Conservation (phyloP, 2,113 vertebrate genomes). For the Canis aureus region DNA sequence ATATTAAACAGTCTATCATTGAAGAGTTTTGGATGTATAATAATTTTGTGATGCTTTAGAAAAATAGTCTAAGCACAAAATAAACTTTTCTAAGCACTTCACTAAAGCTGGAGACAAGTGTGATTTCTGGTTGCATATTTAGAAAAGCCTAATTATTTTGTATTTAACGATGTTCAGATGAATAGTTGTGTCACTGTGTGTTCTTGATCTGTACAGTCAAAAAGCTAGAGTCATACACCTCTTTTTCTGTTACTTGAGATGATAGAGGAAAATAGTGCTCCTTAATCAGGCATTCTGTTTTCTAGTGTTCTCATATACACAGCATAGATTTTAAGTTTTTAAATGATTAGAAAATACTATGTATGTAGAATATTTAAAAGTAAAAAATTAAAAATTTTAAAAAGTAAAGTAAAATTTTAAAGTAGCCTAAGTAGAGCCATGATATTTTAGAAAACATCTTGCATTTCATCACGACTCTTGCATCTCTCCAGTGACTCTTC, state of each 20-base stretch:
- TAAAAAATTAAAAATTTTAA: no score
- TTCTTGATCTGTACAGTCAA: background rate
- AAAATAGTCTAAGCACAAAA: conserved; percentile 71
- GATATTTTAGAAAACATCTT: conserved; percentile 43
- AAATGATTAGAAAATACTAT: conserved; percentile 6
- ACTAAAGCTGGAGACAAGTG: conserved; percentile 23
- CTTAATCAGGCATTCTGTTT: background rate
- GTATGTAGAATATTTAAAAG: background rate
- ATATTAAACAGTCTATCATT: conserved; percentile 63
- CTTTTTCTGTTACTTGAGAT: conserved; percentile 23
- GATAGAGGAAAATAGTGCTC: background rate
- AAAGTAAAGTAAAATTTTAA: background rate
- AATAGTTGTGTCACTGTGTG: background rate
- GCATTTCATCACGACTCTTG: background rate
- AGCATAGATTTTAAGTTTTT: conserved; percentile 32
- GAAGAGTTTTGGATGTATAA: conserved; percentile 63
- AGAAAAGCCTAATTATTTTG: background rate
- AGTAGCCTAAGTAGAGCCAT: background rate
- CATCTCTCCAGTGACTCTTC: background rate
- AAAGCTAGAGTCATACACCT: background rate
- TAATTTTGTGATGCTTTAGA: conserved; percentile 69
- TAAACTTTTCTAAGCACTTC: conserved; percentile 78
- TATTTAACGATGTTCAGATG: conserved; percentile 6
- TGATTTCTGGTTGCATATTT: conserved; percentile 52
- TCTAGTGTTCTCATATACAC: background rate